Conservation (phyloP, 2,113 vertebrate genomes). For the Puntigrus tetrazona region DNA sequence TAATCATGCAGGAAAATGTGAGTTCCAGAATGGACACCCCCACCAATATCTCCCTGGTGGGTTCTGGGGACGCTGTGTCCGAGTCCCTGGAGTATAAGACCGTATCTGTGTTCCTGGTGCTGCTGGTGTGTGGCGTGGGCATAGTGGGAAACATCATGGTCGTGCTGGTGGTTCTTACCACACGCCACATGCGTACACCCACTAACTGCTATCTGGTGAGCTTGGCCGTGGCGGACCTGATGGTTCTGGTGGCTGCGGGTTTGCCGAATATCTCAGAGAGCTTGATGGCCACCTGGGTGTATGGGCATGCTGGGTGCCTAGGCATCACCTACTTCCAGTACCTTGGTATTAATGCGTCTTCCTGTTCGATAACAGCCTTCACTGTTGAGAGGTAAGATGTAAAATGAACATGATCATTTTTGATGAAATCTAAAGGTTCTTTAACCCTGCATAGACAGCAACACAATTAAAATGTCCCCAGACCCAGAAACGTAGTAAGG, state of each 20-base stretch:
- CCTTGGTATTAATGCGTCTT: slow-evolving; percentile 82
- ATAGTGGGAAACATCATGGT: slow-evolving; percentile 84
- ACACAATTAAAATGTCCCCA: too few relatives aligned
- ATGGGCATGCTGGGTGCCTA: slow-evolving; percentile 75
- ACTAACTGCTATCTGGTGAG: slow-evolving; percentile 85
- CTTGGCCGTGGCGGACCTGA: slow-evolving; percentile 79
- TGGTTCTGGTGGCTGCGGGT: slow-evolving; percentile 77
- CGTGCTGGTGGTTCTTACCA: slow-evolving; percentile 80
- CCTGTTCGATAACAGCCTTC: slow-evolving; percentile 82
- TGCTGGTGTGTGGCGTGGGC: slow-evolving; percentile 76
- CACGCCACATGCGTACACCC: slow-evolving; percentile 77
- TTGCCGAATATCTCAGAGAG: slow-evolving; percentile 79
- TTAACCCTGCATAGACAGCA: too few relatives aligned
- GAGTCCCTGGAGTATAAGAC: slow-evolving; percentile 76
- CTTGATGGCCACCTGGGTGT: slow-evolving; percentile 78
- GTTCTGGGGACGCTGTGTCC: slow-evolving; percentile 45
- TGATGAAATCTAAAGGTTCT: too few relatives aligned
- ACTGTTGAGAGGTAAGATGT: slow-evolving; percentile 78
- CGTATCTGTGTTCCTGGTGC: slow-evolving; percentile 76
- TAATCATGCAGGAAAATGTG: slow-evolving; percentile 69
- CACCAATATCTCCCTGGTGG: slow-evolving; percentile 73
- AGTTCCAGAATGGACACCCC: slow-evolving; percentile 71
- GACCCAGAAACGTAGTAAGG: too few relatives aligned
- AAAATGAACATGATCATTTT: too few relatives aligned
- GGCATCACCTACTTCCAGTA: slow-evolving; percentile 83